phyloP scores from a whole-genome alignment of 2,113 vertebrate genomes.

The Melanostigma gelatinosum region DNA sequence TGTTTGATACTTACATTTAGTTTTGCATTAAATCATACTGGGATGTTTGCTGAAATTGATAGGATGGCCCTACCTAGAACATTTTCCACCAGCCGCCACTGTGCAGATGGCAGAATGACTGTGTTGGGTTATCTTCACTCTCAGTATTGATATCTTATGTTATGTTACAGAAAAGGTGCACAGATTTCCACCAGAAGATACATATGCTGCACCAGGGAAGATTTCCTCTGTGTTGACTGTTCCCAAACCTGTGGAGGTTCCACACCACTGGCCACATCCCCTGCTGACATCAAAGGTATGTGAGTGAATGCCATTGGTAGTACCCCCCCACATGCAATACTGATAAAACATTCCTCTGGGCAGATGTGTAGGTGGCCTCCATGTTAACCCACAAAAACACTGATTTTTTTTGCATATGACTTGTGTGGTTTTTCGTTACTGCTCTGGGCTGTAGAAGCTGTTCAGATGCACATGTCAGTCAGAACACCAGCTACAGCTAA shows the following conservation, averaged over 20 bases:
- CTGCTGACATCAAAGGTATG: slow-evolving; percentile 62
- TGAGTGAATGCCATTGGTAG: slow-evolving; percentile 55
- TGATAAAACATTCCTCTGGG: slow-evolving; percentile 70
- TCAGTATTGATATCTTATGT: neutral
- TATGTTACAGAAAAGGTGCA: slow-evolving; percentile 8
- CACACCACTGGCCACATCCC: slow-evolving; percentile 66
- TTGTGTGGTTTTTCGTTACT: slow-evolving; percentile 51
- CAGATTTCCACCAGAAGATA: slow-evolving; percentile 4
- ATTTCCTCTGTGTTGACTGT: slow-evolving; percentile 27
- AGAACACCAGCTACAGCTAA: slow-evolving; percentile 12
- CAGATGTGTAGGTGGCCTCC: slow-evolving; percentile 71
- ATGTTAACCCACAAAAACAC: slow-evolving; percentile 55
- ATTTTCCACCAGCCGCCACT: no score
- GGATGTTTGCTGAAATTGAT: no score
- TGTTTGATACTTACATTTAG: no score
- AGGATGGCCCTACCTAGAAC: no score
- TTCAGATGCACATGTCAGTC: slow-evolving; percentile 50
- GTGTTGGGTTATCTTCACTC: neutral
- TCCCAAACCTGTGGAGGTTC: slow-evolving; percentile 46
- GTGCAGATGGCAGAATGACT: slow-evolving; percentile 13
- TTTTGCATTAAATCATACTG: no score
- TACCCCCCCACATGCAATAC: slow-evolving; percentile 58
- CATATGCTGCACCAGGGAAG: neutral
- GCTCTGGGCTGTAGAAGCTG: slow-evolving; percentile 36
- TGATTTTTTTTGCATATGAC: slow-evolving; percentile 51